Conservation (phyloP, 2,888 invertebrate species). For the Eilema griseolum region DNA sequence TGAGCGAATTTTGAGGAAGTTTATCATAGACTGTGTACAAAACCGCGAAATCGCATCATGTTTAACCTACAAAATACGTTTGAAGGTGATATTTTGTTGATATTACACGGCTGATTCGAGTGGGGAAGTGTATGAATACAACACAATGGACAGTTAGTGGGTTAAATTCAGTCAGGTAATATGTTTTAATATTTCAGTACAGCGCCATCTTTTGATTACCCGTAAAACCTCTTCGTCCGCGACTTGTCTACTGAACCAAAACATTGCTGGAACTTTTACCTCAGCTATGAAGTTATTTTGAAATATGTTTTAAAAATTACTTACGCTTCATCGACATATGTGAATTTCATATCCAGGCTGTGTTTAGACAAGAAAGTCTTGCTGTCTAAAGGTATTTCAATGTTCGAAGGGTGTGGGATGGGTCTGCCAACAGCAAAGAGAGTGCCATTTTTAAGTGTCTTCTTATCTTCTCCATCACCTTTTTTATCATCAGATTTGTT, state of each 20-base stretch:
- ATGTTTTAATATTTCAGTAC: conserved; percentile 48
- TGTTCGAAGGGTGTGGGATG: conserved; percentile 96
- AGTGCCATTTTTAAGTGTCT: conserved; percentile 74
- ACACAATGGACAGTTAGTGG: conserved; percentile 45
- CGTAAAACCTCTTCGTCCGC: conserved; percentile 27
- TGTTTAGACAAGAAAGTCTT: conserved; percentile 97
- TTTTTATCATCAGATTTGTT: conserved; percentile 74
- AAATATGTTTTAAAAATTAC: conserved; percentile 63
- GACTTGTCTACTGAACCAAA: neutral
- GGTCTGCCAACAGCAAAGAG: conserved; percentile 93
- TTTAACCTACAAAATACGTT: conserved; percentile 87
- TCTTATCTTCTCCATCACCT: conserved; percentile 60
- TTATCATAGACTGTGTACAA: conserved; percentile 76
- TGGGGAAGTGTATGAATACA: conserved; percentile 50
- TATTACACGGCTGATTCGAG: conserved; percentile 69
- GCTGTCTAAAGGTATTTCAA: conserved; percentile 95
- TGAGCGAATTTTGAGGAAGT: conserved; percentile 60
- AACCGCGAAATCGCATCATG: conserved; percentile 81
- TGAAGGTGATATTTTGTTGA: conserved; percentile 88
- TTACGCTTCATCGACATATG: conserved; percentile 97
- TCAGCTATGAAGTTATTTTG: neutral
- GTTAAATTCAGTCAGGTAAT: conserved; percentile 73
- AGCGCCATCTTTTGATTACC: conserved; percentile 74
- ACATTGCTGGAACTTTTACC: neutral
- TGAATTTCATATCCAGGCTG: conserved; percentile 97